phyloP scores from a whole-genome alignment of 2,113 vertebrate genomes.

The Mesocricetus auratus region DNA sequence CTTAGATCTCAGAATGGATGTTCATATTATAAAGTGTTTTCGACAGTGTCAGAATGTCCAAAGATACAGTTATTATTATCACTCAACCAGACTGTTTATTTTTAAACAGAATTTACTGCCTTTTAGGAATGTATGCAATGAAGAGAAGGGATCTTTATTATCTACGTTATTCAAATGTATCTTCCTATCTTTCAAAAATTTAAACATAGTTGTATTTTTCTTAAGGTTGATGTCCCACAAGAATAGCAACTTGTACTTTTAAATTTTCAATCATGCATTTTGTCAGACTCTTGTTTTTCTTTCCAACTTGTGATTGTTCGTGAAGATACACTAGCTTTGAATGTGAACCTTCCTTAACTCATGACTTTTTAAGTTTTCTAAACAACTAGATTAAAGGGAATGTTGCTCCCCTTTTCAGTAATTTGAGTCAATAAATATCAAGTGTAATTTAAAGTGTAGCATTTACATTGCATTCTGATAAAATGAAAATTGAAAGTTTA shows the following conservation, averaged over 20 bases:
- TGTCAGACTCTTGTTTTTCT: constrained; percentile 33
- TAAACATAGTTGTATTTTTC: constrained; percentile 25
- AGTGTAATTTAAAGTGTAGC: not conserved
- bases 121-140: not conserved
- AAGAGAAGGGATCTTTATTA: not conserved
- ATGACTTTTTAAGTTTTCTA: constrained; percentile 36
- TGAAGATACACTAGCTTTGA: not conserved
- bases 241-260: not conserved
- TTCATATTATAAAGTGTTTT: constrained; percentile 1
- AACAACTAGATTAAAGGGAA: not conserved
- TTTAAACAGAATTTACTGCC: constrained; percentile 1
- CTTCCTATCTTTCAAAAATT: constrained; percentile 40
- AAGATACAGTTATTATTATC: not conserved
- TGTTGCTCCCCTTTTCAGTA: not conserved
- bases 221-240: constrained; percentile 22
- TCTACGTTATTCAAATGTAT: not conserved
- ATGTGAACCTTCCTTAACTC: not conserved
- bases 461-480: not conserved
- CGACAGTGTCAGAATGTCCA: not conserved
- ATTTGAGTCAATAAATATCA: not conserved
- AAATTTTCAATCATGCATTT: constrained; percentile 50
- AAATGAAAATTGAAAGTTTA: not conserved
- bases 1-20: not conserved
- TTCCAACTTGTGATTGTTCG: constrained; percentile 1
- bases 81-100: not conserved